Evolutionary conservation across 2,113 vertebrate species (phyloP).

Genomic region (Morone saxatilis): DNA sequence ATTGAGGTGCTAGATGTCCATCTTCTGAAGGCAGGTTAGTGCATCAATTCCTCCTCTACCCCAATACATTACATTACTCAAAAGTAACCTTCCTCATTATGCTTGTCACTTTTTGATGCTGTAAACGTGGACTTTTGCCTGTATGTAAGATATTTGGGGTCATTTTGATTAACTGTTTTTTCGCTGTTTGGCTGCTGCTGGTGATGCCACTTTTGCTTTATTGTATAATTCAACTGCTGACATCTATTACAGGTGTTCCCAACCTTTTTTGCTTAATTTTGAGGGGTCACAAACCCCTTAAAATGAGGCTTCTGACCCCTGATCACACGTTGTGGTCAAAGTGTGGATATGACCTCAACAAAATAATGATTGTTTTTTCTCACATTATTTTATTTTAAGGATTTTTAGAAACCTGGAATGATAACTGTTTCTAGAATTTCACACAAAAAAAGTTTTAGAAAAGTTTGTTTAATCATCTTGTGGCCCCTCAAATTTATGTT

Average conservation of each 20-base stretch:
- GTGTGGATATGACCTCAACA: neutral
- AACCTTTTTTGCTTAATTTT: neutral
- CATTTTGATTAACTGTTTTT: neutral
- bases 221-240: neutral
- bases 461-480: neutral
- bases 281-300: neutral
- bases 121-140: neutral
- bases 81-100: neutral
- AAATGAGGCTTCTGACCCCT: neutral
- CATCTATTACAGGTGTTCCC: neutral
- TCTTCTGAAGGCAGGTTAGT: conserved; percentile 84
- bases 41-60: conserved; percentile 1
- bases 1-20: conserved; percentile 79
- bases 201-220: neutral
- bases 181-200: neutral
- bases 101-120: neutral
- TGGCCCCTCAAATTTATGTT: neutral
- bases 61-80: neutral
- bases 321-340: neutral
- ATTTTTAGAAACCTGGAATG: neutral
- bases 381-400: neutral
- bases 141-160: neutral
- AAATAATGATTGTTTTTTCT: neutral
- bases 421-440: too few relatives aligned
- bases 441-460: too few relatives aligned